Conservation (phyloP, 2,113 vertebrate genomes). For the Balaeniceps rex region DNA sequence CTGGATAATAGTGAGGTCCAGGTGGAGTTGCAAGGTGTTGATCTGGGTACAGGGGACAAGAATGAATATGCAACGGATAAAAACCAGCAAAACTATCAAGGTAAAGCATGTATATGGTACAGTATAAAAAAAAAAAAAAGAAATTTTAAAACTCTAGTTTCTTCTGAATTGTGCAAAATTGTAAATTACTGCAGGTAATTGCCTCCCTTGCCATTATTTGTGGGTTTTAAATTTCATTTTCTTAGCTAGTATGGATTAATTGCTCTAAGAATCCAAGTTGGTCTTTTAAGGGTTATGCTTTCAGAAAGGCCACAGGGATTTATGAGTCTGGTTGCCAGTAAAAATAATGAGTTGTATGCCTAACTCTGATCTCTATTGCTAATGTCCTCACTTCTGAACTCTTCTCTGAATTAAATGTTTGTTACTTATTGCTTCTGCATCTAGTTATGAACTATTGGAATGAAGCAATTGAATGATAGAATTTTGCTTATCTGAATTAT, state of each 20-base stretch:
- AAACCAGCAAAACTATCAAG: slow-evolving; percentile 76
- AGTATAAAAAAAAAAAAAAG: neutral
- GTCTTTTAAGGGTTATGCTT: neutral
- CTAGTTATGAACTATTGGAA: neutral
- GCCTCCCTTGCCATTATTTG: neutral
- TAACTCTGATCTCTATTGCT: neutral
- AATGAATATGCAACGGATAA: slow-evolving; percentile 72
- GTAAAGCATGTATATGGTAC: slow-evolving; percentile 64
- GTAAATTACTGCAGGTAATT: neutral
- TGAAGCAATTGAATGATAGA: slow-evolving; percentile 11
- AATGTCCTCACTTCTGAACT: neutral
- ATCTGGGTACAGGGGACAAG: slow-evolving; percentile 73
- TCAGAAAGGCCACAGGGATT: neutral
- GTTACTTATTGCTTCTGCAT: neutral
- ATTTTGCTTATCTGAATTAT: slow-evolving; percentile 21
- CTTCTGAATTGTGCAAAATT: slow-evolving; percentile 24
- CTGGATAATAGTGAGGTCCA: slow-evolving; percentile 75
- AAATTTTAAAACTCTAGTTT: neutral
- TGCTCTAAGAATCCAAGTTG: neutral
- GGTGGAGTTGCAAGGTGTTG: slow-evolving; percentile 73
- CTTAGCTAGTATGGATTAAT: slow-evolving; percentile 3
- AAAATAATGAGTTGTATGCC: slow-evolving; percentile 18
- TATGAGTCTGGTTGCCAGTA: slow-evolving; percentile 27
- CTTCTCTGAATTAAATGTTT: neutral
- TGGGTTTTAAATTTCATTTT: neutral